Base-by-base conservation (phyloP, 2,113 vertebrate genomes). In the Bucco capensis region DNA sequence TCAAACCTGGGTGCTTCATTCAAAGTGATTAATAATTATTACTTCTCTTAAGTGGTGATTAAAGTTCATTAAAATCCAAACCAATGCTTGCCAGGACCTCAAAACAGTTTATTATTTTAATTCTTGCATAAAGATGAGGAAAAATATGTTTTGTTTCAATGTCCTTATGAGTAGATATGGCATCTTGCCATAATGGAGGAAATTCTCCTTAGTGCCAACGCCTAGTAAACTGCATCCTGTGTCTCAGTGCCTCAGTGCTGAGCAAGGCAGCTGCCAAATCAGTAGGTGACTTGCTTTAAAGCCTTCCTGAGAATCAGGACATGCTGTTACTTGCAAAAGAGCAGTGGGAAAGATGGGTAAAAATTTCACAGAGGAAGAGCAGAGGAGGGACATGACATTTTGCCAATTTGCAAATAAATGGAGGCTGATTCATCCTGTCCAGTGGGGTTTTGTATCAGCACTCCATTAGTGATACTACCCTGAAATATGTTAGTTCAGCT, bases 401-500 rank as follows among this genome's bases (percentile, higher is more conserved):
- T 83, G 88, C 94, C 86, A 92, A 21, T 54, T 35, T 61, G 88
- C 56, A 16, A 89, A 95, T 73, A 91, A 95, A 96, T 93, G 83
- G 88, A 72, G 92, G 92, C 56, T 90, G 84, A 96, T 71, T 94
- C 88, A 88, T 85, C 73, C 78, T 54, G 83, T 86, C 78, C 77
- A 16, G 62, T 91, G 53, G 67, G 86, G 61, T 95, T 92, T 91
- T 14, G 0, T 88, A 90, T 90, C 83, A 94, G 84, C 81, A 24
- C 70, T 71, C 56, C 4, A 66, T 42, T 91, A 75, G 88, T 38
- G 81, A 86, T n/a, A 74, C 64, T 70, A 50, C 65, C 77, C 80
- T 78, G 82, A 76, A 93, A 95, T 87, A 73, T 56, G 81, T 93
- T 82, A 83, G 85, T 73, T 96, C 87, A 93, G 89, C 88, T 95